Evolutionary conservation across 2,888 invertebrate genomes (phyloP).

Genomic region (Nymphalis polychloros): DNA sequence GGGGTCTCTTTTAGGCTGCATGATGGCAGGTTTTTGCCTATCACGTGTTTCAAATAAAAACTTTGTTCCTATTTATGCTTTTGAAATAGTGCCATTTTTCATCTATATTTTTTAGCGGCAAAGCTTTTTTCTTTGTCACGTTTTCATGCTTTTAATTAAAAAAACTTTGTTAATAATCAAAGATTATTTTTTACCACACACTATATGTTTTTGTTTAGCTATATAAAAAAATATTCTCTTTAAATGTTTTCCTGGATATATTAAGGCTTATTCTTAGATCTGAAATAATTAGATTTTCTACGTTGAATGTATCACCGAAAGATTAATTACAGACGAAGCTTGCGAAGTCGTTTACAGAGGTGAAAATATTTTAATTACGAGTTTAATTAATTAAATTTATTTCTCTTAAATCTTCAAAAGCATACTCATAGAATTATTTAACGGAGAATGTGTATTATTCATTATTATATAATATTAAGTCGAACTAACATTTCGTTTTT

Average conservation of each 20-base stretch:
- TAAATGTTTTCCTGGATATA: not conserved
- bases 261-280: not conserved
- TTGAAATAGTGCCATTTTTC: conserved; percentile 2
- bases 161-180: no score
- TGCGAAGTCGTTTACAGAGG: conserved; percentile 12
- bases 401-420: conserved; percentile 1
- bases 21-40: conserved; percentile 15
- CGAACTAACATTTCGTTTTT: no score
- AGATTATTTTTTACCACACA: no score
- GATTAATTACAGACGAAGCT: conserved; percentile 12
- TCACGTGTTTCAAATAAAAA: conserved; percentile 10
- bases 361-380: conserved; percentile 15
- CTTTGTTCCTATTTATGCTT: conserved; percentile 14
- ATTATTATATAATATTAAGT: not conserved
- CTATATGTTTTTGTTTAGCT: no score
- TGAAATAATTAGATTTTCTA: conserved; percentile 8
- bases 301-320: conserved; percentile 3
- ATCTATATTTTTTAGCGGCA: not conserved
- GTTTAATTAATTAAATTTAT: conserved; percentile 12
- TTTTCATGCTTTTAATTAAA: not conserved
- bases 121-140: not conserved
- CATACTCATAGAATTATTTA: not conserved
- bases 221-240: not conserved
- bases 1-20: conserved; percentile 26
- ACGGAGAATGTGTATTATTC: not conserved